These are phyloP conservation scores for Tauraco erythrolophus DNA, from an alignment of 2,113 vertebrate genomes.

Conservation along the genomic window DNA sequence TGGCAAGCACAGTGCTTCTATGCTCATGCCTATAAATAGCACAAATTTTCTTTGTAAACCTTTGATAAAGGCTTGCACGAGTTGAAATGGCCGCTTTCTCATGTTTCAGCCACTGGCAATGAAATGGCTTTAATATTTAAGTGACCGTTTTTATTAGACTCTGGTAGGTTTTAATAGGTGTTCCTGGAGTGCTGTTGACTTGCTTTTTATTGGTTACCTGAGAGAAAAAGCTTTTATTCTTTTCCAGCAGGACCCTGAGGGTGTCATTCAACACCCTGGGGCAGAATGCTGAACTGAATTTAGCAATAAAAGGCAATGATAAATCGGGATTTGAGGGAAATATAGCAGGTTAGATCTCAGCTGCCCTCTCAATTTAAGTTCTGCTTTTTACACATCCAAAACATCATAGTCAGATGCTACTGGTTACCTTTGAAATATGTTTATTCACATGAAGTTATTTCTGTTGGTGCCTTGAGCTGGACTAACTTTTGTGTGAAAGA, in stretches of 20 bases:
- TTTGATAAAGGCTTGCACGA: conserved; percentile 5
- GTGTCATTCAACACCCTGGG: conserved; percentile 15
- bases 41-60: background rate
- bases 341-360: background rate
- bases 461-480: background rate
- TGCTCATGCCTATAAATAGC: conserved; percentile 4
- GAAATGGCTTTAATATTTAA: conserved; percentile 53
- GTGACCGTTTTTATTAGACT: conserved; percentile 54
- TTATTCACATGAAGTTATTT: background rate
- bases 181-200: conserved; percentile 42
- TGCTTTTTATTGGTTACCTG: conserved; percentile 29
- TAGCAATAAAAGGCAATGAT: background rate
- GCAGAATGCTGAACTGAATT: background rate
- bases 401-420: background rate
- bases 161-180: conserved; percentile 55
- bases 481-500: background rate
- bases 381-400: background rate
- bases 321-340: background rate
- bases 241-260: conserved; percentile 35
- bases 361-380: background rate
- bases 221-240: conserved; percentile 45
- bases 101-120: conserved; percentile 16
- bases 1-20: background rate
- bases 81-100: conserved; percentile 14
- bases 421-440: background rate